Evolutionary conservation across 2,888 invertebrate species (phyloP), one percentile per base, ranked within the genome.

Genomic region (Agonopterix arenella): DNA sequence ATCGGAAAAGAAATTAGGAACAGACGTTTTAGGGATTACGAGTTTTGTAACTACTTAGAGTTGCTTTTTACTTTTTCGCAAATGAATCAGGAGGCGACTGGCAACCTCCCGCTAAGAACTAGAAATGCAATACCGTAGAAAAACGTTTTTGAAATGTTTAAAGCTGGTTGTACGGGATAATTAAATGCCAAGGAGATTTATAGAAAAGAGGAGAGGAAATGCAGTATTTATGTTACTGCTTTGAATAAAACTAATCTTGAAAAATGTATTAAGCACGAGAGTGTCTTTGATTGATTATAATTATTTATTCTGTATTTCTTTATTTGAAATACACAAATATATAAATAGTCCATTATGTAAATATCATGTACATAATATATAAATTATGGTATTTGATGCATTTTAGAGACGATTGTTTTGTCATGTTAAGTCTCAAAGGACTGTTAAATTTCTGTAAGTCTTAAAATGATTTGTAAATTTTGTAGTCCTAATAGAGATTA

Each of bases 1-100:
- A 86, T 84, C 84, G 82, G 81, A 70, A 84, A 85, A 86, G 83
- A 84, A 86, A 86, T 86, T 85, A 84, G 80, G 80, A 83, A 84
- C 84, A 85, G 83, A 82, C 84, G 84, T 85, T 84, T 81, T 82
- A 76, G 68, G 82, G 77, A 81, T 84, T 83, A 84, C 79, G 80
- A 83, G 81, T 84, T 84, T 76, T 73, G 74, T 76, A 77, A 80
- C 75, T 77, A 76, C 70, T 74, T 70, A 70, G 72, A 71, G 71
- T 68, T 62, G 63, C 57, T 66, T 65, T 73, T 70, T 70, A 67
- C 64, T 70, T 68, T 43, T 67, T 59, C 57, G 54, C 58, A 52
- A 59, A 56, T 51, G 49, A 54, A 50, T 56, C 50, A 51, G 51
- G 49, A 28, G 28, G 28, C 28, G 28, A 7, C 45, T 18, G 48